These are phyloP conservation scores for Phrynocephalus versicolor DNA, from an alignment of 2,113 vertebrate species.

Conservation along the genomic window DNA sequence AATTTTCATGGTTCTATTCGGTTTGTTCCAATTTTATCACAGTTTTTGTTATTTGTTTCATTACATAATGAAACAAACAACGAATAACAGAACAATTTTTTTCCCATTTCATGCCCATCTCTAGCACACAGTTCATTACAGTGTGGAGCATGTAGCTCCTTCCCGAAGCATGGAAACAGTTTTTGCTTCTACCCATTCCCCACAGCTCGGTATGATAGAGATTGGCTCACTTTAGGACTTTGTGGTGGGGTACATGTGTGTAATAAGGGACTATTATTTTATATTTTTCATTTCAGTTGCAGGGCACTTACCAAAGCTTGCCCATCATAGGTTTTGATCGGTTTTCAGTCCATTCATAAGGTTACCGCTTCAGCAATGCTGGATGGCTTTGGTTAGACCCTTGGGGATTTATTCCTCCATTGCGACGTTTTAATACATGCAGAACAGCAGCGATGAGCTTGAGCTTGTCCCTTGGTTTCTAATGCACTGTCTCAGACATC, in stretches of 20 bases:
- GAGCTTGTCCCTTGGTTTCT: neutral
- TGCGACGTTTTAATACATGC: neutral
- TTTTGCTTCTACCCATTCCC: neutral
- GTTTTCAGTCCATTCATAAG: neutral
- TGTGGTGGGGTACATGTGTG: neutral
- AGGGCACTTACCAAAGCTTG: neutral
- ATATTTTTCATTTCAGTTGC: neutral
- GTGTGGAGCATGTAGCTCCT: no score
- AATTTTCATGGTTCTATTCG: no score
- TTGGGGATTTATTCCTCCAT: neutral
- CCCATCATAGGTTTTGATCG: neutral
- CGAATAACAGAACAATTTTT: no score
- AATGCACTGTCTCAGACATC: neutral
- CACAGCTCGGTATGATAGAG: neutral
- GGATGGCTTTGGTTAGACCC: neutral
- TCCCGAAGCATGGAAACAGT: neutral
- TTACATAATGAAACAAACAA: no score
- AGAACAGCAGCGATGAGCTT: neutral
- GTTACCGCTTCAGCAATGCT: neutral
- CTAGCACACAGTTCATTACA: no score
- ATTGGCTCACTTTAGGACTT: neutral
- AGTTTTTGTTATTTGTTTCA: no score
- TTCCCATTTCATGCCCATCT: no score
- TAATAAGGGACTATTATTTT: neutral
- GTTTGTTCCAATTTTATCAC: no score